Percentiles rank a stretch among this genome's conserved stretches.
Evolutionary conservation across 2,888 invertebrate species (phyloP).

Genomic region (Cantharis rustica): DNA sequence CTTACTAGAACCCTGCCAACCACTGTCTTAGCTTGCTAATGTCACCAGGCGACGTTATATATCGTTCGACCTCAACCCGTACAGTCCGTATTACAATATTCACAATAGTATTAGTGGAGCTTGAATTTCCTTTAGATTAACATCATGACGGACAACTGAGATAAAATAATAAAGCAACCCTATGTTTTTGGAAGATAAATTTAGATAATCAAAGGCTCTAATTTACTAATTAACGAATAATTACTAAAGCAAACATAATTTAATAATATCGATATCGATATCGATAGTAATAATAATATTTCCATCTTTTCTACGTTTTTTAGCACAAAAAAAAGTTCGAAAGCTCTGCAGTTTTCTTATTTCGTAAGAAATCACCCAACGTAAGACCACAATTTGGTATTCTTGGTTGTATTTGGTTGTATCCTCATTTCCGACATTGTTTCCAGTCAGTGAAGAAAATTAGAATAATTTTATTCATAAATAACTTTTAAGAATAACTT

Average conservation of each 20-base stretch:
- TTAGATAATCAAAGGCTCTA: background rate
- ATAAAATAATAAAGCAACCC: slow-evolving; percentile 25
- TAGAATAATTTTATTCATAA: background rate
- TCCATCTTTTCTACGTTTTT: too few species aligned
- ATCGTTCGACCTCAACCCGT: slow-evolving; percentile 49
- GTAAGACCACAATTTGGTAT: background rate
- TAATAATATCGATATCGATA: background rate
- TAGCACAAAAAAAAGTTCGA: background rate
- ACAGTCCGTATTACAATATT: slow-evolving; percentile 38
- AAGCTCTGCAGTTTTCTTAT: background rate
- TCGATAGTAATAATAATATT: background rate
- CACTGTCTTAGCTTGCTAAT: slow-evolving; percentile 57
- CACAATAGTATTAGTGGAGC: slow-evolving; percentile 27
- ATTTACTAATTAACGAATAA: background rate
- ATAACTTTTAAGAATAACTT: background rate
- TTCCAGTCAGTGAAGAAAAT: background rate
- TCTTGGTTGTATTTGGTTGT: background rate
- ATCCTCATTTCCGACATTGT: background rate
- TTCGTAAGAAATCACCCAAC: background rate
- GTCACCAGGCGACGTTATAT: slow-evolving; percentile 54
- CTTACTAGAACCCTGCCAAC: slow-evolving; percentile 56
- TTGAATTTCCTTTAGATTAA: slow-evolving; percentile 18
- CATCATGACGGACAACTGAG: slow-evolving; percentile 20
- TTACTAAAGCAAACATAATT: background rate
- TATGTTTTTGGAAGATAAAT: background rate